A percentile compares a stretch with the other conserved stretches of the same genome.
Evolutionary conservation across 1,140 invertebrate genomes (phyloP).

Genomic region (Penaeus chinensis): DNA sequence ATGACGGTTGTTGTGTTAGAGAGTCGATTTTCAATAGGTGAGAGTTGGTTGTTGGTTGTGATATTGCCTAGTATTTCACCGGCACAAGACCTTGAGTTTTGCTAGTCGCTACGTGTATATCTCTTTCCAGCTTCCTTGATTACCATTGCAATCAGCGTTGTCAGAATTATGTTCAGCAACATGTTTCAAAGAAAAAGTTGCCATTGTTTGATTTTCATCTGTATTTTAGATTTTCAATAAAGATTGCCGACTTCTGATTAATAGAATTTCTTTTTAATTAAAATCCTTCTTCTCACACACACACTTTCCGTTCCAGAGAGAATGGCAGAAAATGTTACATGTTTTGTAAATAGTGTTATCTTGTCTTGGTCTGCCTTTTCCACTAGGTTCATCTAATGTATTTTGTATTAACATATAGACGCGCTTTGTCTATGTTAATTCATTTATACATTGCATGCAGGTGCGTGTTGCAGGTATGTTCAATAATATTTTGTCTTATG

Average conservation of each 20-base stretch:
- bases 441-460: no score
- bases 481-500: no score
- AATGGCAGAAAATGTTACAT: no score
- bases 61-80: constrained; percentile 25
- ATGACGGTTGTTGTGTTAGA: neutral
- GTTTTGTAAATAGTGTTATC: no score
- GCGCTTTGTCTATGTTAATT: no score
- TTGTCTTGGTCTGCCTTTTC: no score
- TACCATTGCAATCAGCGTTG: constrained; percentile 57
- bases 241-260: constrained; percentile 59
- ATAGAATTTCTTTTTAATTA: constrained; percentile 6
- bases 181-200: constrained; percentile 47
- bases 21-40: neutral
- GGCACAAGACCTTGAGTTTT: constrained; percentile 46
- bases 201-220: constrained; percentile 58
- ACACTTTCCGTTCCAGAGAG: neutral
- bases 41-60: constrained; percentile 15
- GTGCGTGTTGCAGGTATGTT: no score
- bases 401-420: no score
- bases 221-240: constrained; percentile 62
- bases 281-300: neutral
- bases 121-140: constrained; percentile 44
- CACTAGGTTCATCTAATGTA: no score
- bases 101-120: constrained; percentile 50
- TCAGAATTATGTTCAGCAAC: constrained; percentile 48